These are phyloP conservation scores for Drosophila malerkotliana DNA, from an alignment of 1,140 invertebrate species.

Conservation along the genomic window DNA sequence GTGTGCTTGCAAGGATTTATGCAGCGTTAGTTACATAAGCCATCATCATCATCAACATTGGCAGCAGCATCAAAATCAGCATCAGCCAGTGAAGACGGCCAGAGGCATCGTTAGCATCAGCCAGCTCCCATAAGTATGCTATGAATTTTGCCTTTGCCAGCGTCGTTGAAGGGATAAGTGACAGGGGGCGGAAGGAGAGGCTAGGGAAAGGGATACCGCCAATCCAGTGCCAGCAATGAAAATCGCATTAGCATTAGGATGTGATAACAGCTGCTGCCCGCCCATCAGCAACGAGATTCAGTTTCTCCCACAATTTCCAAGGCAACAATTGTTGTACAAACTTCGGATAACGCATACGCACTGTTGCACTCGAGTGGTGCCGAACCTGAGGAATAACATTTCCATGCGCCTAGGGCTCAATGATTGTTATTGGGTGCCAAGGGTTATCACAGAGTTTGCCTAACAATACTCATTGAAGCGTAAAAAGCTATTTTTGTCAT, in stretches of 20 bases:
- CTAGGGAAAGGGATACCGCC: slow-evolving; percentile 11
- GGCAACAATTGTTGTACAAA: slow-evolving; percentile 54
- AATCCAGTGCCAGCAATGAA: slow-evolving; percentile 56
- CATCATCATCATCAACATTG: slow-evolving; percentile 68
- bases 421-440: slow-evolving; percentile 38
- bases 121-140: slow-evolving; percentile 44
- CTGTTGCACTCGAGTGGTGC: slow-evolving; percentile 37
- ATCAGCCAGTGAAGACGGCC: slow-evolving; percentile 33
- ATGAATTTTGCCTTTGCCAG: slow-evolving; percentile 18
- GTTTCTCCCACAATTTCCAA: slow-evolving; percentile 41
- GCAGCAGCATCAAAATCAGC: slow-evolving; percentile 12
- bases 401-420: slow-evolving; percentile 13
- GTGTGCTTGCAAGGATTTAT: slow-evolving; percentile 67
- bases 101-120: slow-evolving; percentile 44
- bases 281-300: slow-evolving; percentile 28
- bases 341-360: slow-evolving; percentile 51
- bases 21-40: slow-evolving; percentile 81
- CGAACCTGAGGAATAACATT: neutral
- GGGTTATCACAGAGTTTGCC: slow-evolving; percentile 18
- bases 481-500: slow-evolving; percentile 2
- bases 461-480: slow-evolving; percentile 13
- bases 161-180: slow-evolving; percentile 4
- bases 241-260: slow-evolving; percentile 66
- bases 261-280: slow-evolving; percentile 52
- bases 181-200: neutral